Conservation (phyloP, 2,113 vertebrate genomes). For the Alligator mississippiensis region DNA sequence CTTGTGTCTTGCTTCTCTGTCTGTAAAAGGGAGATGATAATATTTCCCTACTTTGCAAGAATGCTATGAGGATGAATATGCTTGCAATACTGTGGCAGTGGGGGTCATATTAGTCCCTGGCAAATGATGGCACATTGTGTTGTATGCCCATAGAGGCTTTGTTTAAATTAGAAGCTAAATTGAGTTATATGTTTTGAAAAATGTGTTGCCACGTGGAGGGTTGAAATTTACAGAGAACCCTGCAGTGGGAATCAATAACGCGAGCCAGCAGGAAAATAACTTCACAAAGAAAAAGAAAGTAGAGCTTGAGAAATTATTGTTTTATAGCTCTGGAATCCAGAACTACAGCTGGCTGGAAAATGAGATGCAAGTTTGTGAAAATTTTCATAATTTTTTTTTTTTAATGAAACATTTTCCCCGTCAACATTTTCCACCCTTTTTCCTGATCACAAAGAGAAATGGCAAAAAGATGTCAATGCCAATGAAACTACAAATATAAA, state of each 20-base stretch:
- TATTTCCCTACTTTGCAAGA: neutral
- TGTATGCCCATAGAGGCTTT: neutral
- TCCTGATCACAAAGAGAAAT: neutral
- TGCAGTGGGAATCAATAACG: neutral
- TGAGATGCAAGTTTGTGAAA: neutral
- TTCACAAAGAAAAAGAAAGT: neutral
- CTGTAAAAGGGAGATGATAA: neutral
- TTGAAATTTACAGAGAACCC: neutral
- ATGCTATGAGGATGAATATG: neutral
- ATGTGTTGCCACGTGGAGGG: neutral
- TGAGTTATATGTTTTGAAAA: neutral
- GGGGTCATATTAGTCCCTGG: neutral
- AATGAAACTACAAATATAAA: no score
- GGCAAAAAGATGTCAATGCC: neutral
- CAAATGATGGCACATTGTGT: neutral
- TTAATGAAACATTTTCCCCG: neutral
- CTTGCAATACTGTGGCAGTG: accelerated
- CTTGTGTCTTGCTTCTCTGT: neutral
- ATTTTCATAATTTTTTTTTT: neutral
- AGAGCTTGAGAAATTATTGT: neutral
- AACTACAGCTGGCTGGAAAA: neutral
- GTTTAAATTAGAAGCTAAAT: slow-evolving; percentile 4
- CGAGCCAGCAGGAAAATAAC: neutral
- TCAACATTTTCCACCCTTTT: no score
- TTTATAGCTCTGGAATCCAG: neutral